Evolutionary conservation across 2,888 invertebrate species (phyloP), one percentile per base, ranked within the genome.

Genomic region (Archips xylosteana): DNA sequence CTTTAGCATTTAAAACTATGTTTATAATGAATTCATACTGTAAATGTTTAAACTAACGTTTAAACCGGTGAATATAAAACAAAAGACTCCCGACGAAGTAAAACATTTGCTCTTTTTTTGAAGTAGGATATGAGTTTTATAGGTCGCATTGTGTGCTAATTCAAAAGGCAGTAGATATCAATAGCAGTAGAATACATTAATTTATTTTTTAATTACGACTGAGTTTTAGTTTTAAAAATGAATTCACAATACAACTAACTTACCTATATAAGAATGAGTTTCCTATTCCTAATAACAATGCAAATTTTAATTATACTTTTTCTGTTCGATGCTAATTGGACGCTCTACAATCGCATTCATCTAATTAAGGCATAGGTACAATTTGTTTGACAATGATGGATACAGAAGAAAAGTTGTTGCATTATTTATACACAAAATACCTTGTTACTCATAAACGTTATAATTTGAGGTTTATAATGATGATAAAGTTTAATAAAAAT

Each of bases 341-440:
- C 61, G 45, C 59, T 51, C 39, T 34, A 61, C 36, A 63, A 49
- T 8, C 34, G 13, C 49, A 4, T 8, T 67, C 34, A 34, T 60
- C 59, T 69, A 74, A 70, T 69, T 65, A 69, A 64, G 39, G 65
- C 60, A 60, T 73, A 59, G n/a, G 36, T 39, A 47, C 59, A 60
- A 65, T 51, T 69, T 64, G 64, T 65, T 60, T 64, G 69, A 74
- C 69, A 74, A 70, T 74, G 74, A 70, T 74, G 69, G 64, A 70
- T 61, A 65, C 51, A 23, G 59, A 64, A 34, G 42, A 54, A 54
- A 74, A 69, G 49, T 69, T 60, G 69, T 59, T 64, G 64, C 68
- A 47, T 64, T 68, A 47, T 73, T 36, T 2, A 8, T 36, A 36
- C n/a, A 34, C 5, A 6, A 5, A 39, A 39, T 6, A 39, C 4